phyloP scores from a whole-genome alignment of 2,797 vertebrate genomes.

The Rhincodon typus region DNA sequence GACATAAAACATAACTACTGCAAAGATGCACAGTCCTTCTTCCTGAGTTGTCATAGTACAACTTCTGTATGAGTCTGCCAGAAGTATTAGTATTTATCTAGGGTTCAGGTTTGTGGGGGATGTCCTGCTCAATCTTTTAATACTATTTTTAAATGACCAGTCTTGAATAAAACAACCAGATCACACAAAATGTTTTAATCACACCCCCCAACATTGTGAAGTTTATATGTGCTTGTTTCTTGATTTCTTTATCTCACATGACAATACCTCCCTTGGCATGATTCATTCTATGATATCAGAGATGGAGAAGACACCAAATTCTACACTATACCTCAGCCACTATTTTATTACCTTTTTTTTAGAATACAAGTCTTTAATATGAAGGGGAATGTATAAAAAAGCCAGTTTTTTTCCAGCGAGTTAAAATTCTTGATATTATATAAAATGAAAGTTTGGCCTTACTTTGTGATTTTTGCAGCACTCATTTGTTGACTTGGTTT shows the following conservation, averaged over 20 bases:
- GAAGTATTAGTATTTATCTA: not conserved
- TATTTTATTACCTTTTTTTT: too few species aligned
- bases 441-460: not conserved
- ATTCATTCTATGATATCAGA: too few species aligned
- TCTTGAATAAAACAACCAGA: not conserved
- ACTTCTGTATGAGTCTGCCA: not conserved
- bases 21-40: not conserved
- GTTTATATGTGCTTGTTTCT: not conserved
- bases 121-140: too few species aligned
- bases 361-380: too few species aligned
- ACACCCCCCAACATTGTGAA: not conserved
- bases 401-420: not conserved
- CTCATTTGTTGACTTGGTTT: not conserved
- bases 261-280: not conserved
- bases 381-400: too few species aligned
- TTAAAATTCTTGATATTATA: not conserved
- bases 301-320: too few species aligned
- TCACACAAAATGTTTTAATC: not conserved
- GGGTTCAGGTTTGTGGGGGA: not conserved
- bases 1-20: not conserved
- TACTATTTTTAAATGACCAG: not conserved
- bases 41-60: not conserved
- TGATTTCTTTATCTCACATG: not conserved
- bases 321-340: too few species aligned
- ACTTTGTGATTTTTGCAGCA: not conserved